Evolutionary conservation across 1,140 invertebrate genomes (phyloP).

Genomic region (Ceratosolen solmsi): DNA sequence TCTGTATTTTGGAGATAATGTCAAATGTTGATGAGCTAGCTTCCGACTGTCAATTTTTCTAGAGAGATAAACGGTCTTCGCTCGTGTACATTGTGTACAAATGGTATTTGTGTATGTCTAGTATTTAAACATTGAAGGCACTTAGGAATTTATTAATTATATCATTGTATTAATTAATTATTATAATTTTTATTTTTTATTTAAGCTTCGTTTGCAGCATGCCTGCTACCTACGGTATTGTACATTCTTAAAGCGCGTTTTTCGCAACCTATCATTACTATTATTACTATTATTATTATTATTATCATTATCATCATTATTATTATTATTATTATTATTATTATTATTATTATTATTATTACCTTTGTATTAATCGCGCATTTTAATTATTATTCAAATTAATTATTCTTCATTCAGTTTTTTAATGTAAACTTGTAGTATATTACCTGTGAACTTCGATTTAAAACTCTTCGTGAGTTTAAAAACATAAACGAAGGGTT

Average conservation of each 20-base stretch:
- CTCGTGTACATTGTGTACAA: conserved; percentile 69
- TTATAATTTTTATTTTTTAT: conserved; percentile 58
- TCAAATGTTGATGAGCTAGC: conserved; percentile 38
- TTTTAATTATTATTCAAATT: conserved; percentile 41
- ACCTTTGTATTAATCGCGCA: conserved; percentile 41
- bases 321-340: conserved; percentile 38
- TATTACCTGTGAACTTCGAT: conserved; percentile 40
- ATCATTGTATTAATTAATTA: conserved; percentile 53
- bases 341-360: conserved; percentile 33
- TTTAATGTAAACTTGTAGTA: conserved; percentile 45
- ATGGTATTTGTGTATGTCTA: conserved; percentile 68
- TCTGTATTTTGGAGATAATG: conserved; percentile 17
- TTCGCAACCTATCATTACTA: conserved; percentile 50
- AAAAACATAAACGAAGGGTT: conserved; percentile 36
- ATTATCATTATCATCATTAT: conserved; percentile 37
- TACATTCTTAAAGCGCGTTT: conserved; percentile 60
- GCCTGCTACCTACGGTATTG: conserved; percentile 51
- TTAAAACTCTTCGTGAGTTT: conserved; percentile 35
- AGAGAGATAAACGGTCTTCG: conserved; percentile 46
- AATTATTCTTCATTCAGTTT: conserved; percentile 38
- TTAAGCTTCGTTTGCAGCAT: conserved; percentile 48
- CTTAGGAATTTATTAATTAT: conserved; percentile 52
- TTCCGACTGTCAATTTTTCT: conserved; percentile 46
- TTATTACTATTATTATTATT: conserved; percentile 40
- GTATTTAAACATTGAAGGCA: conserved; percentile 67